Evolutionary conservation across 2,888 invertebrate genomes (phyloP), one percentile per base, ranked within the genome.

Genomic region (Melanostoma mellinum): DNA sequence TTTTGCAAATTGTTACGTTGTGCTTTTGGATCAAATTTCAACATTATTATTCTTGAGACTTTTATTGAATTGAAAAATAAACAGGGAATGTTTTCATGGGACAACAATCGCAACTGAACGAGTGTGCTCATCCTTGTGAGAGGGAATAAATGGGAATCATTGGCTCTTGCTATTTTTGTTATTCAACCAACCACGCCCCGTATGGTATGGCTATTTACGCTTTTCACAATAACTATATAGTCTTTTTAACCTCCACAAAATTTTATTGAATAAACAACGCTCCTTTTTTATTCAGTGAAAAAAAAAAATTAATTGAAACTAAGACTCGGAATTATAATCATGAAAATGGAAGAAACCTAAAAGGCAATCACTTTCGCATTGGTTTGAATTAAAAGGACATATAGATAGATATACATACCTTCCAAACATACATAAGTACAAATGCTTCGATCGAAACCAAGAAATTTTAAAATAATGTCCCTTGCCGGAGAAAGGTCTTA

Each of bases 331-430:
- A 58, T 58, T 33, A 58, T 58, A 58, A 42, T 58, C 58, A 42
- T 32, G 58, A 30, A 42, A 58, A 58, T 40, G n/a, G 8, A 1
- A 0, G 10, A 10, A 33, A 4, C 20, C 1, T n/a, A 44, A 60
- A 58, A 3, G 33, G 44, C 44, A 44, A 44, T 58, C 33, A 58
- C 9, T 2, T 30, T 33, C n/a, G 9, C 33, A 6, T 42, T 58
- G 1, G 44, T 60, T 60, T 44, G 33, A 60, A 44, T 44, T 33
- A 60, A 60, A 60, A n/a, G 44, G 44, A 60, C 20, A 20, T 20
- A 20, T 20, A 20, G 20, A 20, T 20, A 20, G 20, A 20, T 20
- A 20, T 20, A 20, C 20, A 20, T 20, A 20, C 20, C 20, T 20
- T 20, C 20, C 20, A 20, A 20, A 20, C 20, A 20, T 20, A 20